Percentiles rank a stretch among this genome's conserved stretches.
These are phyloP conservation scores for Phenganax marumi DNA, from an alignment of 92 coral and sea anemone genomes.

Conservation along the genomic window DNA sequence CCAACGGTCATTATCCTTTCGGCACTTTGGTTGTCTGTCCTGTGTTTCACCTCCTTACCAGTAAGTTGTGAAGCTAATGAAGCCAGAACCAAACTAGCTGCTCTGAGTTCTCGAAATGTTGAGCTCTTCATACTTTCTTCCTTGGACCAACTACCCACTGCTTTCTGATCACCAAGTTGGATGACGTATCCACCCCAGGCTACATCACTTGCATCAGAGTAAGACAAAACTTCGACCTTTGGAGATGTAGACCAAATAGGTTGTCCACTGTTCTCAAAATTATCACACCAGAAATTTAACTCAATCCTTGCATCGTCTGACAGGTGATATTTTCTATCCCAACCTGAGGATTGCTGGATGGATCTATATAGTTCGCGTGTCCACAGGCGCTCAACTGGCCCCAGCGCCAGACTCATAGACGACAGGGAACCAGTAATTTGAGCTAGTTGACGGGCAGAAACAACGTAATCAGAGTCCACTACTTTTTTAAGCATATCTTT, in stretches of 20 bases:
- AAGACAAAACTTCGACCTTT: conserved; percentile 52
- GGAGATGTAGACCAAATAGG: conserved; percentile 58
- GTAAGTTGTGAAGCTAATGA: conserved; percentile 47
- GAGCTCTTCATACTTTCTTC: conserved; percentile 53
- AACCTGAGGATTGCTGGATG: conserved; percentile 36
- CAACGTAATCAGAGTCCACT: conserved; percentile 31
- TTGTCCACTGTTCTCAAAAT: conserved; percentile 47
- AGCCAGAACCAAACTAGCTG: conserved; percentile 45
- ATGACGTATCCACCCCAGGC: conserved; percentile 63
- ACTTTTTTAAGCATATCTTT: conserved; percentile 14
- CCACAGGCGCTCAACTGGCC: conserved; percentile 65
- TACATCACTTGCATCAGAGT: conserved; percentile 63
- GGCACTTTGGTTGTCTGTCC: conserved; percentile 64
- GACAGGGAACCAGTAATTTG: conserved; percentile 40
- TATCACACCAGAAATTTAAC: conserved; percentile 53
- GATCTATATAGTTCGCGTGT: conserved; percentile 48
- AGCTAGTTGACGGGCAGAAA: conserved; percentile 49
- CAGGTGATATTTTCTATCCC: conserved; percentile 43
- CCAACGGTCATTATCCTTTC: conserved; percentile 53
- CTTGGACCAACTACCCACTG: conserved; percentile 60
- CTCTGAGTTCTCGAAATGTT: conserved; percentile 57
- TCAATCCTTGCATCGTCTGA: conserved; percentile 44
- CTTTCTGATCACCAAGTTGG: conserved; percentile 30
- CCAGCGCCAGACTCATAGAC: conserved; percentile 65
- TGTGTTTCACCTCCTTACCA: conserved; percentile 48